phyloP scores from a whole-genome alignment of 92 coral and sea anemone species.

The Epizoanthus fatuus region DNA sequence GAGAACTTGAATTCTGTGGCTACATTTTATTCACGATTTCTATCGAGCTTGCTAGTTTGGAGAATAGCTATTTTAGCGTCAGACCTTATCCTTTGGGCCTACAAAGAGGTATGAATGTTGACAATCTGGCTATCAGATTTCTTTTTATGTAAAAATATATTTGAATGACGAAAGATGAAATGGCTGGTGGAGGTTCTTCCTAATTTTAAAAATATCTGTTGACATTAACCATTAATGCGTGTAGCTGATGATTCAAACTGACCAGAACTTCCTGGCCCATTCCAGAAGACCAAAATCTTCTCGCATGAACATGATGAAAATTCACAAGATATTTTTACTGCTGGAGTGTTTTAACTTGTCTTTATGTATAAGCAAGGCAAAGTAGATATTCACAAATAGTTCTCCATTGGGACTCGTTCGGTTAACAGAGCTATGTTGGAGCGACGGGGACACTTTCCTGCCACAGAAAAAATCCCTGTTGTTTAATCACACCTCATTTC shows the following conservation, averaged over 20 bases:
- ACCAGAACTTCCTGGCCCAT: constrained; percentile 20
- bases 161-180: not conserved
- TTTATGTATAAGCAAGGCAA: not conserved
- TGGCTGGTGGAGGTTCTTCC: not conserved
- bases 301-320: not conserved
- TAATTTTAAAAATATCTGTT: not conserved
- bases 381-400: not conserved
- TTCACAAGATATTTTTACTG: not conserved
- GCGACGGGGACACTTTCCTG: not conserved
- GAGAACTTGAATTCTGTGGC: not conserved
- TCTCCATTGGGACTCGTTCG: not conserved
- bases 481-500: constrained; percentile 15
- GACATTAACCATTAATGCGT: not conserved
- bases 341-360: not conserved
- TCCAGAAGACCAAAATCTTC: constrained; percentile 22
- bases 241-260: not conserved
- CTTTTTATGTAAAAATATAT: not conserved
- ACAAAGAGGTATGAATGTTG: not conserved
- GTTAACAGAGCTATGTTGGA: not conserved
- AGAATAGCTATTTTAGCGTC: not conserved
- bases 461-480: not conserved
- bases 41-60: not conserved
- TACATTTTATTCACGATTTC: not conserved
- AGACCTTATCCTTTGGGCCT: not conserved
- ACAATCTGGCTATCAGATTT: not conserved